A percentile compares a stretch with the other conserved stretches of the same genome.
These are phyloP conservation scores for Brachionus koreanus DNA, from an alignment of 1,140 invertebrate species.

Conservation along the genomic window DNA sequence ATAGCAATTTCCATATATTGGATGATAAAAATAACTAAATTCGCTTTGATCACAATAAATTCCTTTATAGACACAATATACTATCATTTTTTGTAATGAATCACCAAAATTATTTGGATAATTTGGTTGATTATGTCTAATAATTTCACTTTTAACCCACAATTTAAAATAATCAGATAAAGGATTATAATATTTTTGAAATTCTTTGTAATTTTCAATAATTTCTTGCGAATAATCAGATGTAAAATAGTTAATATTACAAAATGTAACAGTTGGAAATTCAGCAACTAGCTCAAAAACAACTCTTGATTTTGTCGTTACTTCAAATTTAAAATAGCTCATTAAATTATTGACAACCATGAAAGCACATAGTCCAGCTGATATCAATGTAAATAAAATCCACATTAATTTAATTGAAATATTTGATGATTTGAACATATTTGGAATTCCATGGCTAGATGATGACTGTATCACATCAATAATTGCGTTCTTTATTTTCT, in stretches of 20 bases:
- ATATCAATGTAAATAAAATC: background rate
- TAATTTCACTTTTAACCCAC: too few species aligned
- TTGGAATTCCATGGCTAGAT: conserved; percentile 1
- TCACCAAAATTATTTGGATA: background rate
- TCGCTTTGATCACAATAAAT: background rate
- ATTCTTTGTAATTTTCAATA: background rate
- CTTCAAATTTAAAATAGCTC: background rate
- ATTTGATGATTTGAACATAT: background rate
- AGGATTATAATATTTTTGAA: background rate
- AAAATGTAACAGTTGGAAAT: background rate
- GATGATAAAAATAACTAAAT: background rate
- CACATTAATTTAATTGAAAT: background rate
- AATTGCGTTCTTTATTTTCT: background rate
- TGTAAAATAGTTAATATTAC: conserved; percentile 1
- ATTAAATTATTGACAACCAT: background rate
- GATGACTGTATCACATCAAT: background rate
- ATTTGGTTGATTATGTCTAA: background rate
- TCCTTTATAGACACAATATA: background rate
- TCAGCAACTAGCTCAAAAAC: background rate
- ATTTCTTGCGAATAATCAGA: background rate
- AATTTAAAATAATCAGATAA: background rate
- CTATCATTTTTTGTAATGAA: background rate
- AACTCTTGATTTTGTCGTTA: background rate
- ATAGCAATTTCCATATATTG: conserved; percentile 23
- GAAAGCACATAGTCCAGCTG: background rate